Base-by-base conservation (phyloP, 1,140 invertebrate species). In the Oncopodura yosiiana region DNA sequence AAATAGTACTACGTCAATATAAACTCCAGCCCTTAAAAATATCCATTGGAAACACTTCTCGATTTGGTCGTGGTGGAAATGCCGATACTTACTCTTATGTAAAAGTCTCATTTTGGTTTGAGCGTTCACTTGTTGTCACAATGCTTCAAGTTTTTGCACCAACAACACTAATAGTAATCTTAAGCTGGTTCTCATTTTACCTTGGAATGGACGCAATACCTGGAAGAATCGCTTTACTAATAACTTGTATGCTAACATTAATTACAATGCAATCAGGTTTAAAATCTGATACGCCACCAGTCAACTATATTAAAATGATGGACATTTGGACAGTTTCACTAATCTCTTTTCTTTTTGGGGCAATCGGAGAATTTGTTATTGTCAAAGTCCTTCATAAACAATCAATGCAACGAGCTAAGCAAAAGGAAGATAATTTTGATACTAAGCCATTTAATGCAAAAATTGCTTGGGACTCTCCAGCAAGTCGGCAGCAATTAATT, bases 171-270 rank as follows among this genome's bases (percentile, higher is more conserved):
- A 86, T 92, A 6, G 87, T 92, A 3, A 83, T 87, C 76, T 69
- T 91, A 0, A 87, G 84, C 0, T 91, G 87, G 87, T 87, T 90
- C 65, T 87, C 84, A 61, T 88, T 90, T 66, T 90, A 85, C 85
- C 68, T 89, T 11, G 84, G 83, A 24, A 69, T 88, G 54, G 86
- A 91, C 66, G 84, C 85, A 1, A 84, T 89, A 49, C 85, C 86
- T 3, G 86, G 85, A 1, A 72, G 86, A 26, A 84, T 89, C 2
- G 85, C 86, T 0, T 70, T 89, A 3, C 73, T 87, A 16, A 84
- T 89, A 5, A 89, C 86, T 11, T 88, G 85, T 63, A 84, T 87
- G 77, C 72, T 88, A 50, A 86, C 84, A 1, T 69, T 87, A 11
- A 83, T 87, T 14, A 88, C 84, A 1, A 86, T 87, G 82, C 87